These are phyloP conservation scores for Siniperca knerii DNA, from an alignment of 2,113 vertebrate genomes.

Conservation along the genomic window DNA sequence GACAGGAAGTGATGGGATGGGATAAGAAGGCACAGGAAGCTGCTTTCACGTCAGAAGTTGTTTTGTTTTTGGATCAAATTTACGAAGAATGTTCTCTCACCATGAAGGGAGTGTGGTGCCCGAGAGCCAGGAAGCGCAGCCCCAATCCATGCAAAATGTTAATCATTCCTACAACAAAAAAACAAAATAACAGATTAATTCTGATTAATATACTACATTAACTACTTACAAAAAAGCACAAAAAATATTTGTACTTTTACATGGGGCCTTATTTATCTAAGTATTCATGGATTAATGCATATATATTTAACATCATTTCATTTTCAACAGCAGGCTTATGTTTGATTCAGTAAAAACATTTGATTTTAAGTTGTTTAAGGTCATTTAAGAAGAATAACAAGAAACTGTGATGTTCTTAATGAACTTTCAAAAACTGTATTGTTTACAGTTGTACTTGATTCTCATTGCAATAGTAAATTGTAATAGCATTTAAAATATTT, in stretches of 20 bases:
- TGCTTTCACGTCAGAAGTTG: neutral
- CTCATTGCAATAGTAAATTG: no score
- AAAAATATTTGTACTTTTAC: no score
- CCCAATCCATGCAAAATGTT: constrained; percentile 97
- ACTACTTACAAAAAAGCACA: neutral
- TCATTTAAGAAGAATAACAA: no score
- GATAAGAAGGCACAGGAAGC: neutral
- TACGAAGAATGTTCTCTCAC: constrained; percentile 77
- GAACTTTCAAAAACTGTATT: no score
- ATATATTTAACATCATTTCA: neutral
- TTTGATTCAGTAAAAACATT: no score
- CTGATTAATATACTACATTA: neutral
- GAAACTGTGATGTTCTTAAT: no score
- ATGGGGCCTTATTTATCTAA: neutral
- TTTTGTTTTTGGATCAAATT: neutral
- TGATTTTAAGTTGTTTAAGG: no score
- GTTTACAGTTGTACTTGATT: no score
- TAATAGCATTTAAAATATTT: no score
- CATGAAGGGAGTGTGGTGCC: constrained; percentile 98
- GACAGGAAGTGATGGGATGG: neutral
- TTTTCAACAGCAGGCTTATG: no score
- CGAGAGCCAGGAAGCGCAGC: constrained; percentile 94
- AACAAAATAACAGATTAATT: neutral
- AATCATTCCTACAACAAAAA: constrained; percentile 91
- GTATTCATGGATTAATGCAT: neutral